phyloP scores from a whole-genome alignment of 2,113 vertebrate species.

The Otus sunia region DNA sequence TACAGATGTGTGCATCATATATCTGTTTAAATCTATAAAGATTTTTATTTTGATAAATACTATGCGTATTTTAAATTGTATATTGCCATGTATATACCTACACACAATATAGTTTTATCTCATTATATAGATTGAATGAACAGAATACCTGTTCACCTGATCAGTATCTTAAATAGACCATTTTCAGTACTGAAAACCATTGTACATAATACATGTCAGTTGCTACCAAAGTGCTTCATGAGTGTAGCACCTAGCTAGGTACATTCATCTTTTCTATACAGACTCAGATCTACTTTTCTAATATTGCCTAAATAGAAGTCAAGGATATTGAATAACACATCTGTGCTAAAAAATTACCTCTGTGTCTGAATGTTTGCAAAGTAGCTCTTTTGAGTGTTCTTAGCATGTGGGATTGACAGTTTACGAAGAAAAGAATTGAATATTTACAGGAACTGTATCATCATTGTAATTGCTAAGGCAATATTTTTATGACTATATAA shows the following conservation, averaged over 20 bases:
- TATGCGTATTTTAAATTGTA: not conserved
- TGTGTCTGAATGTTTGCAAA: not conserved
- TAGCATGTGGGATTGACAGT: not conserved
- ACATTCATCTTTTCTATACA: not conserved
- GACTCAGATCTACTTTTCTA: not conserved
- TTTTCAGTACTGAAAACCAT: not conserved
- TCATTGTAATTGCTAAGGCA: conserved; percentile 38
- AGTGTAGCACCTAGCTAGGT: not conserved
- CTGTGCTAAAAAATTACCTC: not conserved
- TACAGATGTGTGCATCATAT: fast-evolving
- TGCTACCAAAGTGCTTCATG: not conserved
- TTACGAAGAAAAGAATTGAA: conserved; percentile 2
- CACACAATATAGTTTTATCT: not conserved
- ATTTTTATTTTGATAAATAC: not conserved
- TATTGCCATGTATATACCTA: not conserved
- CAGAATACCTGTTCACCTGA: not conserved
- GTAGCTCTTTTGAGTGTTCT: not conserved
- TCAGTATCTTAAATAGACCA: not conserved
- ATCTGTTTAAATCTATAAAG: not conserved
- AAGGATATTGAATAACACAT: not conserved
- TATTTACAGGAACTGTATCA: conserved; percentile 35
- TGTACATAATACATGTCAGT: not conserved
- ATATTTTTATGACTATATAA: conserved; percentile 46
- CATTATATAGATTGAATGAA: not conserved
- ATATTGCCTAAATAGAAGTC: not conserved